These are phyloP conservation scores for Cephus sareptanus DNA, from an alignment of 2,888 invertebrate genomes.

Conservation along the genomic window DNA sequence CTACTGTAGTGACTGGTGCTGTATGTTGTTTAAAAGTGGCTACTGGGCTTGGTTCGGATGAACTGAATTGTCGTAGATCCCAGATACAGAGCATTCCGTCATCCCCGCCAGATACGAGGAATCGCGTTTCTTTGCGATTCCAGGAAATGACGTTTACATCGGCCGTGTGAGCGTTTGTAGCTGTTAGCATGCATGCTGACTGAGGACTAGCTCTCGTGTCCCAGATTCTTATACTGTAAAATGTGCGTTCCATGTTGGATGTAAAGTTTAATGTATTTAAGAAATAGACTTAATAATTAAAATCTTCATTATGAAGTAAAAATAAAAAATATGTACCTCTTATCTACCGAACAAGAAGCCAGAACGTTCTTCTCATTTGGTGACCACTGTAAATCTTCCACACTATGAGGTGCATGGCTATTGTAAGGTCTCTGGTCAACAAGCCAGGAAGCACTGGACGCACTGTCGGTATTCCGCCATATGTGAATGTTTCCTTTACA, in stretches of 20 bases:
- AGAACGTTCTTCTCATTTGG: slow-evolving; percentile 92
- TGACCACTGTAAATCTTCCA: slow-evolving; percentile 99
- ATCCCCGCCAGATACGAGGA: slow-evolving; percentile 82
- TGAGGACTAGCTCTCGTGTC: slow-evolving; percentile 88
- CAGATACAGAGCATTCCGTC: slow-evolving; percentile 95
- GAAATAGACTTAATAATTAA: slow-evolving; percentile 6
- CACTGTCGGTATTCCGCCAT: slow-evolving; percentile 86
- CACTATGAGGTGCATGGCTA: slow-evolving; percentile 88
- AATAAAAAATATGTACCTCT: slow-evolving; percentile 67
- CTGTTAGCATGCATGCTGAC: slow-evolving; percentile 92
- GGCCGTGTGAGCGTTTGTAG: slow-evolving; percentile 85
- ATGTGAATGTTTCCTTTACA: slow-evolving; percentile 93
- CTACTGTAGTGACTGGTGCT: slow-evolving; percentile 92
- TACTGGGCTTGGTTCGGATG: slow-evolving; percentile 76
- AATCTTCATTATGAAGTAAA: slow-evolving; percentile 4
- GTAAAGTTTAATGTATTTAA: slow-evolving; percentile 8
- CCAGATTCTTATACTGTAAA: slow-evolving; percentile 88
- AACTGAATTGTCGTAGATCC: slow-evolving; percentile 90
- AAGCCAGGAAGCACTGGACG: slow-evolving; percentile 75
- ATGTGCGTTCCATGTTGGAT: not conserved
- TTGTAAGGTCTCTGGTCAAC: slow-evolving; percentile 90
- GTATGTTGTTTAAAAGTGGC: slow-evolving; percentile 97
- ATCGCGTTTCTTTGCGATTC: slow-evolving; percentile 86
- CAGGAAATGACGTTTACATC: slow-evolving; percentile 99
- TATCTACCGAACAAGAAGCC: slow-evolving; percentile 90